Evolutionary conservation across 2,113 vertebrate genomes (phyloP).

Genomic region (Cinclus mexicanus): DNA sequence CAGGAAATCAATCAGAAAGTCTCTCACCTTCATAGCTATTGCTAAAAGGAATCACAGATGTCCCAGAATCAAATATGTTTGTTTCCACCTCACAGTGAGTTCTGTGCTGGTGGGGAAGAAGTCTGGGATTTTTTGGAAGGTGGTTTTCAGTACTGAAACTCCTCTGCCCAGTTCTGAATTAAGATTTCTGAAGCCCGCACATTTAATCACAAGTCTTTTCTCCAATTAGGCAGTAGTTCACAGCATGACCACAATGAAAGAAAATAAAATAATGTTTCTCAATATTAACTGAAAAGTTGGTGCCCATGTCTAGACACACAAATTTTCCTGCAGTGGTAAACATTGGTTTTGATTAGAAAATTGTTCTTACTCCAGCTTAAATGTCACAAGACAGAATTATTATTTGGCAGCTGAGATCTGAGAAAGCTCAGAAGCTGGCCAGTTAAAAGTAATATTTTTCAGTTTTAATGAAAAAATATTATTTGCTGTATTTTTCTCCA

Average conservation of each 20-base stretch:
- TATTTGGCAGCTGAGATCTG: background rate
- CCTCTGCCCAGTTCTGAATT: background rate
- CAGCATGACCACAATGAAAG: background rate
- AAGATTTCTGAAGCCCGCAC: background rate
- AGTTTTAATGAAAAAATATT: background rate
- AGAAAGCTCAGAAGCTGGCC: background rate
- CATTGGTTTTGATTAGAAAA: background rate
- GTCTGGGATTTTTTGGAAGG: background rate
- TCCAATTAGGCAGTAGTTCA: background rate
- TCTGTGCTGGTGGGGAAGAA: background rate
- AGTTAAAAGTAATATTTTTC: background rate
- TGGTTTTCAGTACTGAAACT: background rate
- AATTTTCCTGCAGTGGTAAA: background rate
- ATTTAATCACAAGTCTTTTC: background rate
- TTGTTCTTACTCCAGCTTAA: background rate
- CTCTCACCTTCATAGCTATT: background rate
- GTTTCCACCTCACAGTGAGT: background rate
- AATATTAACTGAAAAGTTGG: background rate
- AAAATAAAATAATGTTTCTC: background rate
- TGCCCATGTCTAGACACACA: background rate
- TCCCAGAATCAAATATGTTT: background rate
- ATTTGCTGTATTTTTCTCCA: background rate
- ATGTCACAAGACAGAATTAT: background rate
- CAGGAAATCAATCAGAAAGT: background rate
- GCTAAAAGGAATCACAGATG: background rate